Evolutionary conservation across 2,113 vertebrate species (phyloP).

Genomic region (Sula dactylatra): DNA sequence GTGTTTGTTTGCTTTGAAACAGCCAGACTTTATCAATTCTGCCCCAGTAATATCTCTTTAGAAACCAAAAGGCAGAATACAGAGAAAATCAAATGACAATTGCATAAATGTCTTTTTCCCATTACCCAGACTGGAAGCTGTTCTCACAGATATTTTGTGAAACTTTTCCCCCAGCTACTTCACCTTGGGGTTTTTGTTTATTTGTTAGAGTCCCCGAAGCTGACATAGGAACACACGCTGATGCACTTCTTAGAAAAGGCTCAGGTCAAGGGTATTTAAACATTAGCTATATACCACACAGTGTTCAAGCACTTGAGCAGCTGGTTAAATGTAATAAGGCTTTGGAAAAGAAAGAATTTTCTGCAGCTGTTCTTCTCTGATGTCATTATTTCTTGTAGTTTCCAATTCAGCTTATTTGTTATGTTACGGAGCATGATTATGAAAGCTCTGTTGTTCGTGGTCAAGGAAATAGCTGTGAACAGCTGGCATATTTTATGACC

Average conservation of each 20-base stretch:
- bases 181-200: not conserved
- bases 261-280: not conserved
- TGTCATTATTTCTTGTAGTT: not conserved
- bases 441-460: not conserved
- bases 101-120: not conserved
- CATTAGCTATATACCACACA: not conserved
- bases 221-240: not conserved
- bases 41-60: not conserved
- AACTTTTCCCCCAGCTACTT: not conserved
- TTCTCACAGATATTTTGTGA: not conserved
- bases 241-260: not conserved
- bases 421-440: not conserved
- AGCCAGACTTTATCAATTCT: not conserved
- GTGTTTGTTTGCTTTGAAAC: not conserved
- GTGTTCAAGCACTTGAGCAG: not conserved
- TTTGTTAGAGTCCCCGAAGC: not conserved
- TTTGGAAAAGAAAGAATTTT: not conserved
- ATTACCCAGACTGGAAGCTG: not conserved
- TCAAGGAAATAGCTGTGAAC: not conserved
- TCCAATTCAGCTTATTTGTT: not conserved
- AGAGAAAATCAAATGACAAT: not conserved
- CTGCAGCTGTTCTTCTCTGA: not conserved
- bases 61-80: not conserved
- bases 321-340: not conserved
- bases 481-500: not conserved